A percentile compares a stretch with the other conserved stretches of the same genome.
phyloP scores from a whole-genome alignment of 2,888 invertebrate genomes.

The Xanthia togata region DNA sequence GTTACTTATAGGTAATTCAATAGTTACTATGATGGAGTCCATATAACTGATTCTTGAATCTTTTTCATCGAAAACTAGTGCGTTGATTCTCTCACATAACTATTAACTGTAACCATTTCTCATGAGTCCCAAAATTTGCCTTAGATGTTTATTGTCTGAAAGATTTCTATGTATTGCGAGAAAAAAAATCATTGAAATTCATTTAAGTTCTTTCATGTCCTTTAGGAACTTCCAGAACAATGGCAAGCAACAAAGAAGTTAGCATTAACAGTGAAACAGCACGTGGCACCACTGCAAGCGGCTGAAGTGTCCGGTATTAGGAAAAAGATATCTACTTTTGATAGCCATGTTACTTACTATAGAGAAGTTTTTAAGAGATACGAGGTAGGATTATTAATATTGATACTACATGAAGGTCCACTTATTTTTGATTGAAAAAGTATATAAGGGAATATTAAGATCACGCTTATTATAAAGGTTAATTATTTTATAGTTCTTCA shows the following conservation, averaged over 20 bases:
- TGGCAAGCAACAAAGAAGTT: conserved; percentile 99
- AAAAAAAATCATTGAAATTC: no score
- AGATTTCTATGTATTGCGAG: no score
- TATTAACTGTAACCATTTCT: no score
- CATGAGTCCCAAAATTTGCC: no score
- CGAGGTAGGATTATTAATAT: conserved; percentile 73
- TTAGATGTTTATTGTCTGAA: no score
- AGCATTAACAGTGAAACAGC: conserved; percentile 97
- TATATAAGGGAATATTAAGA: not conserved
- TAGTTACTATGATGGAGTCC: no score
- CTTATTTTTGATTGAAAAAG: not conserved
- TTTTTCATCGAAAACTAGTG: no score
- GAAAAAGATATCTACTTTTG: conserved; percentile 96
- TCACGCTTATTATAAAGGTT: not conserved
- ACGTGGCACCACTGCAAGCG: conserved; percentile 98
- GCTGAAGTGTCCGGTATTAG: conserved; percentile 97
- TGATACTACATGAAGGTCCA: not conserved
- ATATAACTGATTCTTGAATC: no score
- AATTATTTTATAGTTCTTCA: conserved; percentile 90
- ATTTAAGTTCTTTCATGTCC: conserved; percentile 20
- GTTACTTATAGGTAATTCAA: no score
- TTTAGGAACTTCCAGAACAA: conserved; percentile 97
- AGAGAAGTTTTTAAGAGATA: conserved; percentile 96
- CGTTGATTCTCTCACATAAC: no score
- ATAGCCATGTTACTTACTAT: conserved; percentile 95